Evolutionary conservation across 1,140 invertebrate genomes (phyloP).

Genomic region (Chrysopa pallens): DNA sequence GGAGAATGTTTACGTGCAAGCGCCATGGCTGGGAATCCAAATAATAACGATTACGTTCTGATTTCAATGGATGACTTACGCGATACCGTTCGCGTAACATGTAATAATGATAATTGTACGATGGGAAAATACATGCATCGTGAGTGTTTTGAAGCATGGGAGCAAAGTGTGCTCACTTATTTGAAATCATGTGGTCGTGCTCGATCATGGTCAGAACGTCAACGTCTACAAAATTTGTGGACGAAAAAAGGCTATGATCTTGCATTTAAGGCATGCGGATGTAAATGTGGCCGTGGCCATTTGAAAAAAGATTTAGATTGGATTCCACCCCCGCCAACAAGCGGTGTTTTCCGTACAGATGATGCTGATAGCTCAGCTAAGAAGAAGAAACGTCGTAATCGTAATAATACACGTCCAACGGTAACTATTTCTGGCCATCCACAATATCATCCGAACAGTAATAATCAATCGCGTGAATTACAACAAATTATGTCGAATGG

Average conservation of each 20-base stretch:
- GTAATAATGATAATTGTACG: constrained; percentile 84
- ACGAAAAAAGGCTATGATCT: constrained; percentile 94
- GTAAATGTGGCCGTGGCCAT: constrained; percentile 77
- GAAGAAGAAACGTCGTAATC: constrained; percentile 52
- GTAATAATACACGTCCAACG: constrained; percentile 39
- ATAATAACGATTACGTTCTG: constrained; percentile 29
- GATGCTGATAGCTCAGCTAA: constrained; percentile 36
- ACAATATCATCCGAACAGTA: constrained; percentile 8
- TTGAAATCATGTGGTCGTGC: constrained; percentile 78
- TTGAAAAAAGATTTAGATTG: constrained; percentile 89
- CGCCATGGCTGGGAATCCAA: constrained; percentile 15
- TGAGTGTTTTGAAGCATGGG: constrained; percentile 88
- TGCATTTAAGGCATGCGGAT: constrained; percentile 74
- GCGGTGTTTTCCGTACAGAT: constrained; percentile 19
- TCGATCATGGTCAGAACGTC: constrained; percentile 83
- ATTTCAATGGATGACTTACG: constrained; percentile 56
- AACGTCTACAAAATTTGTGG: constrained; percentile 88
- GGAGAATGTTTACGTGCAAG: constrained; percentile 53
- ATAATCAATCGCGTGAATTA: constrained; percentile 8
- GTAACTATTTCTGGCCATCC: constrained; percentile 28
- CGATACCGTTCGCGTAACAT: constrained; percentile 72
- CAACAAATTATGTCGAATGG: constrained; percentile 17
- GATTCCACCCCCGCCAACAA: constrained; percentile 41
- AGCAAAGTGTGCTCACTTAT: constrained; percentile 70
- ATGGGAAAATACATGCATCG: constrained; percentile 85